Evolutionary conservation across 2,797 vertebrate species (phyloP), one percentile per base, ranked within the genome.

Genomic region (Amblyraja radiata): DNA sequence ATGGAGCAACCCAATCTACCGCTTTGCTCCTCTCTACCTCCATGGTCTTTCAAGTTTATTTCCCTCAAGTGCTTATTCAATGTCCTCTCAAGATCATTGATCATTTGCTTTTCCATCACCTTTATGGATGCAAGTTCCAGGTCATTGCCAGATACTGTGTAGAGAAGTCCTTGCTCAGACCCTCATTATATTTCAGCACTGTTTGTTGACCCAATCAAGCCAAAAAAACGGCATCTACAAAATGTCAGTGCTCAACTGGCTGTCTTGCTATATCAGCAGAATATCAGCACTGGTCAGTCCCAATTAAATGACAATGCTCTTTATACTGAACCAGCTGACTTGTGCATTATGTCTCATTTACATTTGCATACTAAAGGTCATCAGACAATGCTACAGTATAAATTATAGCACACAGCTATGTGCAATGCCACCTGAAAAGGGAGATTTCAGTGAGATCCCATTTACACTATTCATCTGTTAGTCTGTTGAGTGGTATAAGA

Each of bases 361-460:
- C 25, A 76, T 76, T 32, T 92, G 65, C 90, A 73, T 74, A 74
- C 71, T 76, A 92, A 74, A 92, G 90, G 39, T 25, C 90, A 92
- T 92, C 90, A 74, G 39, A 74, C 68, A 73, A 74, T 6, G 68
- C 23, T 76, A 28, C 90, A 76, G 68, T 74, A 54, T 76, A 92
- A 90, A 46, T 92, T 54, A 74, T 32, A 54, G 71, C 39, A 54
- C 21, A 68, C 74, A 54, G 23, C 13, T 28, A 28, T 92, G 90
- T 76, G 68, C 90, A 76, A 32, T 90, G 32, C 68, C 36, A 90
- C 65, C 65, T 73, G 88, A 90, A 68, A 88, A 54, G 71, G 23
- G 36, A 23, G 90, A 74, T 74, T 92, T 92, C 25, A 54, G 21
- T 28, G 54, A 54, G 90, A 65, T 73, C 68, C 63, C 36, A 73